Conservation (phyloP, 1,140 invertebrate genomes). For the Agraylea sexmaculata region DNA sequence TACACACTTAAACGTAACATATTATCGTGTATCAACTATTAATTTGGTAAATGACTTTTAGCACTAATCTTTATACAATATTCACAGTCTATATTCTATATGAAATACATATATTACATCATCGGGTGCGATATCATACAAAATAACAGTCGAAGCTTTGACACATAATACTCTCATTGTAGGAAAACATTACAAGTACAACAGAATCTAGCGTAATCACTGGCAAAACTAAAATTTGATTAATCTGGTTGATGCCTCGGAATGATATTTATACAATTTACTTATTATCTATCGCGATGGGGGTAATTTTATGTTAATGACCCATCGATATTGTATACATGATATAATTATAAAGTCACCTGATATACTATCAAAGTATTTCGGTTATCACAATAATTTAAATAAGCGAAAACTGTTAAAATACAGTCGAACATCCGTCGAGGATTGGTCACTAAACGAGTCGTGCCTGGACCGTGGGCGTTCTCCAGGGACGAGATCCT, state of each 20-base stretch:
- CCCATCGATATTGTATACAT: neutral
- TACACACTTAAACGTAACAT: neutral
- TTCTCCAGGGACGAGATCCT: slow-evolving; percentile 32
- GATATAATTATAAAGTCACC: slow-evolving; percentile 6
- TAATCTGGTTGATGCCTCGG: no score
- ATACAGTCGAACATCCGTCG: no score
- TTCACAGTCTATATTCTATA: slow-evolving; percentile 11
- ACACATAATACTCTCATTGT: slow-evolving; percentile 8
- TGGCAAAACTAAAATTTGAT: neutral
- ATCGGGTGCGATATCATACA: no score
- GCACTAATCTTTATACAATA: slow-evolving; percentile 13
- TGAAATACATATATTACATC: slow-evolving; percentile 10
- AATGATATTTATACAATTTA: no score
- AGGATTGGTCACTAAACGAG: slow-evolving; percentile 27
- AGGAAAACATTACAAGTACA: no score
- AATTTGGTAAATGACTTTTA: slow-evolving; percentile 22
- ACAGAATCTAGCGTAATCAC: neutral
- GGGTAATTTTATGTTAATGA: neutral
- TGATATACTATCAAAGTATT: neutral
- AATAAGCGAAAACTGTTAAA: no score
- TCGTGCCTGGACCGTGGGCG: slow-evolving; percentile 38
- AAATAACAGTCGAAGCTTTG: slow-evolving; percentile 3
- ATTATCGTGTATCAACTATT: slow-evolving; percentile 3
- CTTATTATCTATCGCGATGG: no score
- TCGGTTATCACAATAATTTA: slow-evolving; percentile 6